phyloP scores from a whole-genome alignment of 2,888 invertebrate genomes.

The Chaitophorus viminalis region DNA sequence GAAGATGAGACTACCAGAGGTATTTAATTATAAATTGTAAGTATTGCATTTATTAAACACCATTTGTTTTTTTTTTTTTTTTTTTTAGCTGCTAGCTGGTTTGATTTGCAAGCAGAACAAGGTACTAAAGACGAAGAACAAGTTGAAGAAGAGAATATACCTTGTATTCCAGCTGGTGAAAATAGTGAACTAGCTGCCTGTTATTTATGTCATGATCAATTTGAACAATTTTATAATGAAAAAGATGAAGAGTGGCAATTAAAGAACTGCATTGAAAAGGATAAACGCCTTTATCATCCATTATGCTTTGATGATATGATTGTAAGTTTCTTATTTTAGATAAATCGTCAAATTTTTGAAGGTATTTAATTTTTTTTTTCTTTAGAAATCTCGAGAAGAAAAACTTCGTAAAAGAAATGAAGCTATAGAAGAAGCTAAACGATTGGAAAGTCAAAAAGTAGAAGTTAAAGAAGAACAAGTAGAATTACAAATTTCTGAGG shows the following conservation, averaged over 20 bases:
- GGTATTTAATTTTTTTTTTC: conserved; percentile 7
- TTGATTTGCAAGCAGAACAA: conserved; percentile 77
- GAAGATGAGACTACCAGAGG: conserved; percentile 90
- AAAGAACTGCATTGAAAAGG: conserved; percentile 80
- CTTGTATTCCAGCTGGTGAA: conserved; percentile 77
- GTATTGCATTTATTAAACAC: background rate
- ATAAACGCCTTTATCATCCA: conserved; percentile 86
- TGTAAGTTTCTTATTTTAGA: conserved; percentile 68
- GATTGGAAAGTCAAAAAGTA: conserved; percentile 62
- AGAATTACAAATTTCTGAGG: conserved; percentile 57
- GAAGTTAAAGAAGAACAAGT: conserved; percentile 49
- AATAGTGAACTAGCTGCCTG: conserved; percentile 78
- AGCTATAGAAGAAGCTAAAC: conserved; percentile 68
- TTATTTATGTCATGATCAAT: conserved; percentile 90
- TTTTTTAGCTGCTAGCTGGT: conserved; percentile 84
- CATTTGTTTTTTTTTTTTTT: conserved; percentile 14
- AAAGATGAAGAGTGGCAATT: conserved; percentile 98
- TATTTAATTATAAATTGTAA: conserved; percentile 66
- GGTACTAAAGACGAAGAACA: conserved; percentile 70
- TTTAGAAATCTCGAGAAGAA: conserved; percentile 64
- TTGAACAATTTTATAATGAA: conserved; percentile 96
- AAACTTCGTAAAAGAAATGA: conserved; percentile 68
- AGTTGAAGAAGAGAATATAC: conserved; percentile 73
- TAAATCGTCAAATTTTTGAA: background rate
- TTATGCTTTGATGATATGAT: conserved; percentile 88